These are phyloP conservation scores for Leptothorax acervorum DNA, from an alignment of 2,888 invertebrate species.

Conservation along the genomic window DNA sequence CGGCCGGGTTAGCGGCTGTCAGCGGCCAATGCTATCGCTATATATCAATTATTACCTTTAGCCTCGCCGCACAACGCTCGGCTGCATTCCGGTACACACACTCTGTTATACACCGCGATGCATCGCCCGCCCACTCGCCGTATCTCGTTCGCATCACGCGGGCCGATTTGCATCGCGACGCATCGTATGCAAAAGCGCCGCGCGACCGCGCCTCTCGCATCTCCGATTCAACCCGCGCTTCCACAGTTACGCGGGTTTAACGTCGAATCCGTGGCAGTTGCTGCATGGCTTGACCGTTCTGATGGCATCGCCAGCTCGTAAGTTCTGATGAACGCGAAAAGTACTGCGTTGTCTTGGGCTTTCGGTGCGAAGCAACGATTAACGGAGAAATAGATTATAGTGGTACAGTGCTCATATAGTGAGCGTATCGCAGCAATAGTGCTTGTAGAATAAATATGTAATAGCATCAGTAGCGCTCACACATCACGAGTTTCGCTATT, in stretches of 20 bases:
- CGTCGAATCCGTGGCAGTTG: constrained; percentile 40
- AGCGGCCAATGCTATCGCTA: constrained; percentile 81
- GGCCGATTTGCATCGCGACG: constrained; percentile 71
- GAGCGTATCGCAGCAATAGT: neutral
- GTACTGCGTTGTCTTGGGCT: constrained; percentile 64
- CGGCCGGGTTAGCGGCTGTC: constrained; percentile 84
- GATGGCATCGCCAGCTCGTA: constrained; percentile 66
- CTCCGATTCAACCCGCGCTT: constrained; percentile 16
- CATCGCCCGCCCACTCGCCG: constrained; percentile 61
- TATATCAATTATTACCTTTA: constrained; percentile 83
- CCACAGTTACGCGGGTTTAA: constrained; percentile 65
- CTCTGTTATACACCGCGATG: constrained; percentile 52
- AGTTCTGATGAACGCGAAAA: constrained; percentile 64
- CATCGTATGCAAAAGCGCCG: constrained; percentile 47
- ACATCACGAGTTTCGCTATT: neutral
- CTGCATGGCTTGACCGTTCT: constrained; percentile 7
- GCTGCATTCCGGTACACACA: constrained; percentile 55
- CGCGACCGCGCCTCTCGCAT: constrained; percentile 37
- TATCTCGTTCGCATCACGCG: constrained; percentile 65
- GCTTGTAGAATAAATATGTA: neutral
- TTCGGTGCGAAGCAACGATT: constrained; percentile 44
- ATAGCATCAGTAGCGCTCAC: neutral
- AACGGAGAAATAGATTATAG: constrained; percentile 3
- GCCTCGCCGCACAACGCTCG: constrained; percentile 70
- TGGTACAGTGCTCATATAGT: neutral